A percentile compares a stretch with the other conserved stretches of the same genome.
phyloP scores from a whole-genome alignment of 2,888 invertebrate genomes.

The Leptinotarsa rubiginosa region DNA sequence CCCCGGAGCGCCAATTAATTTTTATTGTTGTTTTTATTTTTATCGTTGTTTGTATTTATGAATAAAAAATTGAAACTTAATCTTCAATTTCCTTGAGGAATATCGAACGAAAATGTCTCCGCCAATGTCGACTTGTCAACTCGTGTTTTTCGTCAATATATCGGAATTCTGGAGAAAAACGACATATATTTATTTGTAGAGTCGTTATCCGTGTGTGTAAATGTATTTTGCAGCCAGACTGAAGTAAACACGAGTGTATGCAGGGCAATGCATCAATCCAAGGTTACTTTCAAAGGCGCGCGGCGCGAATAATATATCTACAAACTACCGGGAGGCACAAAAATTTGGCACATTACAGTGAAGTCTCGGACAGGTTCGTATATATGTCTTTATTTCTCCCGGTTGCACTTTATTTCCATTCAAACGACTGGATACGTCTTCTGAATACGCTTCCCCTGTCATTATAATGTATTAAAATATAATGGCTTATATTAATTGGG shows the following conservation, averaged over 20 bases:
- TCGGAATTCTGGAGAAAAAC: conserved; percentile 47
- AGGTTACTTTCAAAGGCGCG: conserved; percentile 59
- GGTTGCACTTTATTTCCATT: neutral
- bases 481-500: no score
- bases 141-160: conserved; percentile 44
- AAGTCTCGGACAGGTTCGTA: neutral
- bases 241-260: conserved; percentile 62
- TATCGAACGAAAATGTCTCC: conserved; percentile 1
- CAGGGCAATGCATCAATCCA: conserved; percentile 66
- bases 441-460: neutral
- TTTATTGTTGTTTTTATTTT: no score
- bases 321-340: conserved; percentile 17
- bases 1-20: no score
- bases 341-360: conserved; percentile 4
- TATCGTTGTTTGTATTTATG: no score
- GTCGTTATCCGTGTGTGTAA: conserved; percentile 60
- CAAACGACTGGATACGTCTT: no score
- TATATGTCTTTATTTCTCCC: conserved; percentile 6
- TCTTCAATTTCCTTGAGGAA: neutral
- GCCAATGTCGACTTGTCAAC: conserved; percentile 25
- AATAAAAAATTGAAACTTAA: no score
- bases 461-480: neutral
- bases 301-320: conserved; percentile 30
- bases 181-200: conserved; percentile 58
- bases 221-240: conserved; percentile 63